A percentile compares a stretch with the other conserved stretches of the same genome.
phyloP scores from a whole-genome alignment of 2,888 invertebrate genomes.

The Vanessa cardui region DNA sequence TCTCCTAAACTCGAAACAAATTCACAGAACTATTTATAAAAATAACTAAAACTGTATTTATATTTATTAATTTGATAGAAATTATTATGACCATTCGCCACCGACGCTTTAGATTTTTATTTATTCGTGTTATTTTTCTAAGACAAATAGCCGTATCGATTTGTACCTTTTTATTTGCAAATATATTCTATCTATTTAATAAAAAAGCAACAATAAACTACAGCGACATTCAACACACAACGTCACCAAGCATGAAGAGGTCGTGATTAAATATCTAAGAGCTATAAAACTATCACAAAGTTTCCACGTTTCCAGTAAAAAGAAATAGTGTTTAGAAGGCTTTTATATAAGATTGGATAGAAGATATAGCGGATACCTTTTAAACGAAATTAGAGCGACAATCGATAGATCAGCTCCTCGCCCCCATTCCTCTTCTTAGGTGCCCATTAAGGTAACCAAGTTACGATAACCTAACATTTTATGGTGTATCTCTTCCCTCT shows the following conservation, averaged over 20 bases:
- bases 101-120: too few relatives aligned
- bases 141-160: too few relatives aligned
- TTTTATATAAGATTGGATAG: constrained; percentile 17
- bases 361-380: constrained; percentile 30
- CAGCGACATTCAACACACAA: not conserved
- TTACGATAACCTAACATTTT: constrained; percentile 41
- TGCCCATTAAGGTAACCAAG: constrained; percentile 40
- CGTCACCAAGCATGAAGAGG: not conserved
- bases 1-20: too few relatives aligned
- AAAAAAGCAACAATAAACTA: too few relatives aligned
- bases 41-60: too few relatives aligned
- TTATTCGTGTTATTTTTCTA: too few relatives aligned
- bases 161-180: too few relatives aligned
- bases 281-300: not conserved
- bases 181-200: too few relatives aligned
- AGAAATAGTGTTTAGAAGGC: constrained; percentile 10
- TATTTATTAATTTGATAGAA: too few relatives aligned
- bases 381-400: constrained; percentile 37
- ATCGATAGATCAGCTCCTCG: constrained; percentile 36
- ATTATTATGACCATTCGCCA: too few relatives aligned
- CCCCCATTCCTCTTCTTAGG: constrained; percentile 40
- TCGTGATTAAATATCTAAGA: not conserved
- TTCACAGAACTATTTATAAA: too few relatives aligned
- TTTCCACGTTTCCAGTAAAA: not conserved
- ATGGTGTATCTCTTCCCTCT: constrained; percentile 35